These are phyloP conservation scores for Sinocyclocheilus grahami DNA, from an alignment of 2,113 vertebrate genomes.

Conservation along the genomic window DNA sequence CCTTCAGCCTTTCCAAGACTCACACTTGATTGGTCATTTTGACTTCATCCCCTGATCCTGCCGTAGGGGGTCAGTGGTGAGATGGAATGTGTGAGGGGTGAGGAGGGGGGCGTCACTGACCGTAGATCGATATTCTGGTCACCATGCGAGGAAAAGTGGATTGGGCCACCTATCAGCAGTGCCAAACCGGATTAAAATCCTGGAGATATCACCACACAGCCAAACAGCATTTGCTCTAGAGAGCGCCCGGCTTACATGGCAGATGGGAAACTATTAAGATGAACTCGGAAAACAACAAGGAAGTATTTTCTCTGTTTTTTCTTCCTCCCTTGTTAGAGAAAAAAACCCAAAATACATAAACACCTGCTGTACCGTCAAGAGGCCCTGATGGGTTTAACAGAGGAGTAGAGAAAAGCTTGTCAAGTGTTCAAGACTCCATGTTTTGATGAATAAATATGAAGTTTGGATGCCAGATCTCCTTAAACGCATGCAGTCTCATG, in stretches of 20 bases:
- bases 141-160: slow-evolving; percentile 15
- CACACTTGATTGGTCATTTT: slow-evolving; percentile 25
- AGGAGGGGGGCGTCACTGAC: not conserved
- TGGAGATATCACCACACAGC: slow-evolving; percentile 40
- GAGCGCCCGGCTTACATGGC: slow-evolving; percentile 47
- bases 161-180: slow-evolving; percentile 33
- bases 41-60: slow-evolving; percentile 35
- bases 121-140: slow-evolving; percentile 37
- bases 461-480: slow-evolving; percentile 59
- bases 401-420: slow-evolving; percentile 46
- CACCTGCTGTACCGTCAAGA: slow-evolving; percentile 43
- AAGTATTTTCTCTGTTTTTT: slow-evolving; percentile 40
- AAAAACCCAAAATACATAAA: not conserved
- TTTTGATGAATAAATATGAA: slow-evolving; percentile 61
- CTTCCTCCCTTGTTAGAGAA: slow-evolving; percentile 51
- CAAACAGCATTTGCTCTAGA: slow-evolving; percentile 49
- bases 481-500: slow-evolving; percentile 61
- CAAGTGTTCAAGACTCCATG: slow-evolving; percentile 57
- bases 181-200: slow-evolving; percentile 25
- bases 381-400: slow-evolving; percentile 54
- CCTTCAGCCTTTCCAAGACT: slow-evolving; percentile 29
- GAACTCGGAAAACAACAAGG: slow-evolving; percentile 51
- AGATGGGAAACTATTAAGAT: slow-evolving; percentile 63
- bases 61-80: slow-evolving; percentile 27
- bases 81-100: slow-evolving; percentile 13